Percentiles rank a stretch among this genome's conserved stretches.
phyloP scores from a whole-genome alignment of 1,140 invertebrate genomes.

The Brevipalpus yothersi region DNA sequence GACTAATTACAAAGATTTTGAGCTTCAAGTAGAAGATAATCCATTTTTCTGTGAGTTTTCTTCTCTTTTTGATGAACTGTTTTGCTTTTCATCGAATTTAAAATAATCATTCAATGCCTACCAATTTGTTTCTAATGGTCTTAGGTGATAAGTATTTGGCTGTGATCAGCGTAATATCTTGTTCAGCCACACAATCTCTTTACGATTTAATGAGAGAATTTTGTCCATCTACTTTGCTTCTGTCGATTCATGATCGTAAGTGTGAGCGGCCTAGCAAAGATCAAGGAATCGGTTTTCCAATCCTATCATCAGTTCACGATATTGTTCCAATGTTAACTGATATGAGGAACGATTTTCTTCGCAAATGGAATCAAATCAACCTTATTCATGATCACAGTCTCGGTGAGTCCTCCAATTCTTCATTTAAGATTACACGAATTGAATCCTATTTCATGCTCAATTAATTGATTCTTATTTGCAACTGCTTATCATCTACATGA shows the following conservation, averaged over 20 bases:
- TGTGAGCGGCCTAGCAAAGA: conserved; percentile 8
- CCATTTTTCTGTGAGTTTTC: not conserved
- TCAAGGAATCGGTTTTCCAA: conserved; percentile 9
- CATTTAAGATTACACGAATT: not conserved
- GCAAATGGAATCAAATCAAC: conserved; percentile 11
- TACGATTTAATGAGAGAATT: not conserved
- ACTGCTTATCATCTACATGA: no score
- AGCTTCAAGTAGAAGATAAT: not conserved
- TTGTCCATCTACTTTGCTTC: conserved; percentile 1
- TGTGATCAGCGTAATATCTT: not conserved
- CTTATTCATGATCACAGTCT: conserved; percentile 10
- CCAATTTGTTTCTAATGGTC: not conserved
- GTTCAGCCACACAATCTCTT: not conserved
- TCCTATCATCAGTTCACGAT: conserved; percentile 2
- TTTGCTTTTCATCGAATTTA: no score
- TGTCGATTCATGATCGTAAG: conserved; percentile 6
- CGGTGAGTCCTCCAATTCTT: not conserved
- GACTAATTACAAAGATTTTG: not conserved
- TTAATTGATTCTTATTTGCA: not conserved
- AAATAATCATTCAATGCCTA: not conserved
- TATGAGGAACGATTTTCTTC: conserved; percentile 6
- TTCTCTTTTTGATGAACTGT: not conserved
- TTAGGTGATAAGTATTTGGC: conserved; percentile 1
- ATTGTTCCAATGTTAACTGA: conserved; percentile 10
- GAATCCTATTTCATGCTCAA: not conserved